Evolutionary conservation across 2,797 vertebrate species (phyloP), one percentile per base, ranked within the genome.

Genomic region (Crenichthys baileyi): DNA sequence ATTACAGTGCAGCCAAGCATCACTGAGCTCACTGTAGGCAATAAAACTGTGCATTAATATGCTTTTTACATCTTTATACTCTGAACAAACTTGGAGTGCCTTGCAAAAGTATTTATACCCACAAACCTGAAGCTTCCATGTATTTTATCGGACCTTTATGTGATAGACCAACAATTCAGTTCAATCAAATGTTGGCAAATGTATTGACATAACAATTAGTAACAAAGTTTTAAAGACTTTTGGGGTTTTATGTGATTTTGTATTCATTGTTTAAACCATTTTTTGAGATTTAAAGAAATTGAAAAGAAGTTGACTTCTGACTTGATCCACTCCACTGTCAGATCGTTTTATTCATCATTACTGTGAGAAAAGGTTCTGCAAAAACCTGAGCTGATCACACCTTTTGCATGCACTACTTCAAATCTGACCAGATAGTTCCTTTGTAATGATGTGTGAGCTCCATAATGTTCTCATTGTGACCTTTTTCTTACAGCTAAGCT

Each of bases 1-100:
- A 4, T 56, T 26, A 51, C 71, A 56, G 24, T 70, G 63, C 51
- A 75, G 77, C 44, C 73, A 78, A 73, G 78, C 56, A 39, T 41
- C 50, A 55, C 63, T 70, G 29, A 58, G 73, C 20, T 67, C 63
- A 67, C 31, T 20, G 31, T 39, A 65, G 61, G 16, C 11, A 46
- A 46, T 46, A 48, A 48, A 46, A 22, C 36, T 56, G 24, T 76
- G 4, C 31, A 39, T 18, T 39, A 12, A 8, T 72, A 29, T 51
- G 26, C 36, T 73, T 73, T 73, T 44, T 41, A n/a, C 63, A 67
- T 22, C 39, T 13, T 68, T 68, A 44, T 46, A 44, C 9, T 44
- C 41, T 15, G 13, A 13, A 51, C 12, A 46, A 70, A 70, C 41
- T 16, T 61, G 12, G 11, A n/a, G 24, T 24, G 18, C 51, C 51